These are phyloP conservation scores for Sapayoa aenigma DNA, from an alignment of 2,113 vertebrate genomes.

Conservation along the genomic window DNA sequence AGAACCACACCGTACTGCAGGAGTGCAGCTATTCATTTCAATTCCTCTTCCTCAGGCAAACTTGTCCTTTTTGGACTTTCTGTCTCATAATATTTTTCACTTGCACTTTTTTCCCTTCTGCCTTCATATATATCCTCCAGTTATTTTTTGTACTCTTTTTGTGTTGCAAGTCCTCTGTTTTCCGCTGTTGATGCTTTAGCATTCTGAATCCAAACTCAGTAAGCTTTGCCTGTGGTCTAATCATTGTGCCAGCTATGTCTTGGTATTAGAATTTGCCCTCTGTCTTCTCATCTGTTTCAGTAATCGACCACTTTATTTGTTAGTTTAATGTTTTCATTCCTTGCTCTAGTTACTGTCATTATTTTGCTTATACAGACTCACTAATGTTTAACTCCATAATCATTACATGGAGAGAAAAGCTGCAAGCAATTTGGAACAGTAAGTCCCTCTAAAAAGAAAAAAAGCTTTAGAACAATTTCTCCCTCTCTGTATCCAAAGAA, in stretches of 20 bases:
- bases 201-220: conserved; percentile 15
- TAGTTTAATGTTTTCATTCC: conserved; percentile 51
- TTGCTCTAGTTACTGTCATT: conserved; percentile 39
- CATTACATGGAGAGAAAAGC: conserved; percentile 45
- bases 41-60: conserved; percentile 1
- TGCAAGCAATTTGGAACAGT: conserved; percentile 38
- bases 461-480: conserved; percentile 1
- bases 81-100: conserved; percentile 31
- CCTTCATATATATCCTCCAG: not conserved
- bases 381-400: conserved; percentile 42
- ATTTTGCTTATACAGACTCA: conserved; percentile 35
- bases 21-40: not conserved
- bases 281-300: conserved; percentile 46
- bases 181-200: not conserved
- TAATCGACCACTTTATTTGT: conserved; percentile 50
- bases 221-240: conserved; percentile 28
- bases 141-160: not conserved
- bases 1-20: not conserved
- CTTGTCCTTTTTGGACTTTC: not conserved
- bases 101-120: not conserved
- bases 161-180: not conserved
- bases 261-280: conserved; percentile 19
- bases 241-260: conserved; percentile 29
- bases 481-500: not conserved
- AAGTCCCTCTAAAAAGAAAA: conserved; percentile 32